Percentiles rank a stretch among this genome's conserved stretches.
Evolutionary conservation across 2,797 vertebrate species (phyloP).

Genomic region (Dendrocincla tyrannina): DNA sequence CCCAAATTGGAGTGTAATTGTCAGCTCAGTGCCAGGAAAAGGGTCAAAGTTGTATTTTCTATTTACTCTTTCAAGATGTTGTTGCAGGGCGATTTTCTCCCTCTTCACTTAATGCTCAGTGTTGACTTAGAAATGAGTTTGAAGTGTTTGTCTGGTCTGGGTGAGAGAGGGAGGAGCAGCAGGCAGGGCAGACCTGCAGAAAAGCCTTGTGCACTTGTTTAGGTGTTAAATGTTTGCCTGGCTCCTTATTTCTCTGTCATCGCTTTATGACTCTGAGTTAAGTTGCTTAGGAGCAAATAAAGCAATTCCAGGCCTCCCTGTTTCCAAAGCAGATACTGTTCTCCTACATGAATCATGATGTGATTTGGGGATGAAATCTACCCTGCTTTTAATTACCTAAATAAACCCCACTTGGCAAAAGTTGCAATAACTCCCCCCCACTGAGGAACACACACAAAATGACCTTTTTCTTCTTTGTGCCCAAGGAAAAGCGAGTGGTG

Average conservation of each 20-base stretch:
- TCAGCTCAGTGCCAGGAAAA: not conserved
- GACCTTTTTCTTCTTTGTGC: not conserved
- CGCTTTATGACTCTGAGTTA: not conserved
- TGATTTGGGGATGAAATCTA: not conserved
- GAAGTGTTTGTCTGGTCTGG: not conserved
- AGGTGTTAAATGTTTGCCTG: not conserved
- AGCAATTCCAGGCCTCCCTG: not conserved
- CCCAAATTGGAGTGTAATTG: not conserved
- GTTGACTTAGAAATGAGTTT: not conserved
- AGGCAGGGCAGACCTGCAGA: not conserved
- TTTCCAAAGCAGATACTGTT: not conserved
- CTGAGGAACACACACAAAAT: not conserved
- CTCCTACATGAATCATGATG: not conserved
- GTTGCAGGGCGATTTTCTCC: not conserved
- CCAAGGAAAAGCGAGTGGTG: slow-evolving; percentile 91
- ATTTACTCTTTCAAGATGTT: not conserved
- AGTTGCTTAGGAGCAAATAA: not conserved
- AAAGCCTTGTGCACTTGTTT: not conserved
- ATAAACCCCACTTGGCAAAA: not conserved
- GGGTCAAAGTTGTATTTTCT: not conserved
- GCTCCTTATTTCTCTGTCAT: not conserved
- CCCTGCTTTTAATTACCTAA: not conserved
- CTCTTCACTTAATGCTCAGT: not conserved
- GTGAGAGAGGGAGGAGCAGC: not conserved
- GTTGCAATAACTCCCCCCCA: not conserved